Evolutionary conservation across 2,888 invertebrate species (phyloP).

Genomic region (Platyscelio sp.): DNA sequence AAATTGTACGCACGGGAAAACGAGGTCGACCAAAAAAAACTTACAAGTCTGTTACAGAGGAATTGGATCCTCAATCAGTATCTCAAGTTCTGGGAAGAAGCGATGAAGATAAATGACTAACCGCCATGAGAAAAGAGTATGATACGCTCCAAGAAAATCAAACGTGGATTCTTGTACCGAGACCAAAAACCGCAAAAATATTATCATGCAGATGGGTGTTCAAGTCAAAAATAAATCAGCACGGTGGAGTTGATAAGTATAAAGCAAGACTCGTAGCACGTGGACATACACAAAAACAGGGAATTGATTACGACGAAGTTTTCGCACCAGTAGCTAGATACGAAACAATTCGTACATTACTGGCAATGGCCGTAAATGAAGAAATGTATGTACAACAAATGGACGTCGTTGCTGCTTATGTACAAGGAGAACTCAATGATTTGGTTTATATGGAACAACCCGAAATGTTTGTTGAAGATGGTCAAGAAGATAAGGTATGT

Average conservation of each 20-base stretch:
- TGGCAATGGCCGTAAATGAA: conserved; percentile 64
- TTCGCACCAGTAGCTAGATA: conserved; percentile 73
- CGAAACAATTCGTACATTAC: conserved; percentile 69
- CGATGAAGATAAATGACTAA: conserved; percentile 53
- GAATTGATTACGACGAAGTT: conserved; percentile 70
- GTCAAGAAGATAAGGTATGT: conserved; percentile 66
- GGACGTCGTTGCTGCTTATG: conserved; percentile 69
- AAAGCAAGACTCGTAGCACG: conserved; percentile 73
- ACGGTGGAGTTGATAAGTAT: conserved; percentile 57
- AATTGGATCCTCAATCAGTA: conserved; percentile 14
- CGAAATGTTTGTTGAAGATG: conserved; percentile 50
- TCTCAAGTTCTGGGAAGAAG: conserved; percentile 37
- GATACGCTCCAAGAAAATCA: conserved; percentile 64
- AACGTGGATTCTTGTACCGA: conserved; percentile 67
- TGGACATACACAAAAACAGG: conserved; percentile 62
- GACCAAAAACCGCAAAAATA: conserved; percentile 51
- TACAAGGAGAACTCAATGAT: conserved; percentile 67
- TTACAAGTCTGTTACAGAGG: neutral
- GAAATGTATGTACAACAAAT: conserved; percentile 73
- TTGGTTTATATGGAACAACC: conserved; percentile 69
- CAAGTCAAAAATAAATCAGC: conserved; percentile 55
- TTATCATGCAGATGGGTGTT: conserved; percentile 69
- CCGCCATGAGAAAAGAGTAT: conserved; percentile 66
- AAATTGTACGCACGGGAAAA: conserved; percentile 82
- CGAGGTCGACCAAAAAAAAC: conserved; percentile 77